These are phyloP conservation scores for Sycophaga agraensis DNA, from an alignment of 1,140 invertebrate genomes.

Conservation along the genomic window DNA sequence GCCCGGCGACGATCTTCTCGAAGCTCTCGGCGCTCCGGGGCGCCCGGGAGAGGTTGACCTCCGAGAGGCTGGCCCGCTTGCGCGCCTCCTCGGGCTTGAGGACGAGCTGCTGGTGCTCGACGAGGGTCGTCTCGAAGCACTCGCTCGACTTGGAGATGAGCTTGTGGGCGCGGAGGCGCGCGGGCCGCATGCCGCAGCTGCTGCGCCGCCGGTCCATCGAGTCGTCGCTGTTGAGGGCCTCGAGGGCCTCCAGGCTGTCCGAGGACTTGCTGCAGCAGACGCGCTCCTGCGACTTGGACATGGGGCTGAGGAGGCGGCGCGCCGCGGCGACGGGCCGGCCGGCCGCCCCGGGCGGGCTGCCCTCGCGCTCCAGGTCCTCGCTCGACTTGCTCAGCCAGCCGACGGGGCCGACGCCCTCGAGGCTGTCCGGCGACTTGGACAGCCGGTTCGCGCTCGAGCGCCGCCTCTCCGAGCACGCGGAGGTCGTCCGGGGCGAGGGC, in stretches of 20 bases:
- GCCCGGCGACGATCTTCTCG: slow-evolving; percentile 35
- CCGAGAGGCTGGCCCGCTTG: slow-evolving; percentile 48
- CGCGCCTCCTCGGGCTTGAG: slow-evolving; percentile 34
- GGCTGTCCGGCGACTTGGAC: slow-evolving; percentile 50
- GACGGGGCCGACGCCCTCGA: slow-evolving; percentile 37
- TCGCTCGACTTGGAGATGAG: slow-evolving; percentile 53
- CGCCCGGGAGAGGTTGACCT: slow-evolving; percentile 42
- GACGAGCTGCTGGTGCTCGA: slow-evolving; percentile 7
- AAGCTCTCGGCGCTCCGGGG: slow-evolving; percentile 38
- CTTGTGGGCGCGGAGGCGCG: slow-evolving; percentile 30
- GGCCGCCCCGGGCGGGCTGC: slow-evolving; percentile 6
- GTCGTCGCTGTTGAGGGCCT: slow-evolving; percentile 42
- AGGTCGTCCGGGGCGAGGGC: slow-evolving; percentile 4
- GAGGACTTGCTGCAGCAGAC: slow-evolving; percentile 45
- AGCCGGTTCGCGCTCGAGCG: slow-evolving; percentile 40
- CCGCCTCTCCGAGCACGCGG: slow-evolving; percentile 20
- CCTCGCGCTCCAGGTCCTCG: slow-evolving; percentile 38
- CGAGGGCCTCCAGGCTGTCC: slow-evolving; percentile 47
- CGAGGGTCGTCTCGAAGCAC: slow-evolving; percentile 44
- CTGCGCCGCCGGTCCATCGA: slow-evolving; percentile 47
- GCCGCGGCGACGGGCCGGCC: slow-evolving; percentile 38
- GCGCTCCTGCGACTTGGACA: slow-evolving; percentile 42
- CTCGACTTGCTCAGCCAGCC: slow-evolving; percentile 47
- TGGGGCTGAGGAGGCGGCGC: slow-evolving; percentile 27
- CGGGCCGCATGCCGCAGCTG: slow-evolving; percentile 42